These are phyloP conservation scores for Ormia ochracea DNA, from an alignment of 2,888 invertebrate genomes.

Conservation along the genomic window DNA sequence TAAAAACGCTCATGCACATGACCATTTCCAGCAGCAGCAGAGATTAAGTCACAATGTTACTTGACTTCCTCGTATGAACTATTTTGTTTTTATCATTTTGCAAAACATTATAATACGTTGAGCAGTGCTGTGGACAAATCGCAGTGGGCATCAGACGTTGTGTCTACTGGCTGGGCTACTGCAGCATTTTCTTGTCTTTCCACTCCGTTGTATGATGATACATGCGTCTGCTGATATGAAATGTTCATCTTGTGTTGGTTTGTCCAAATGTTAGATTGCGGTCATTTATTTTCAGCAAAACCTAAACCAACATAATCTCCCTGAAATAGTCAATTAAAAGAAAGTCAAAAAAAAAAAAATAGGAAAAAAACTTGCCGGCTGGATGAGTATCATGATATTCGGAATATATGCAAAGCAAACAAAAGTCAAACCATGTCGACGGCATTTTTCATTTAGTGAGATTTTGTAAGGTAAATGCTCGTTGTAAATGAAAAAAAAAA, in stretches of 20 bases:
- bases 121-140: constrained; percentile 27
- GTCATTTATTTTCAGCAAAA: constrained; percentile 29
- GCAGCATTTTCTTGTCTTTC: not conserved
- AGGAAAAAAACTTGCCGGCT: not conserved
- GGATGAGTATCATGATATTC: not conserved
- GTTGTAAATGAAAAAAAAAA: too few species aligned
- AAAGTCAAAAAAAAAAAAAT: not conserved
- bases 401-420: not conserved
- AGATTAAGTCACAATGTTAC: constrained; percentile 64
- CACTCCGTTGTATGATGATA: not conserved
- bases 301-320: constrained; percentile 25
- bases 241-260: not conserved
- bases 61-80: constrained; percentile 4
- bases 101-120: constrained; percentile 38
- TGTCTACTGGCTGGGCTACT: constrained; percentile 10
- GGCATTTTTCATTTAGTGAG: not conserved
- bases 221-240: constrained; percentile 31
- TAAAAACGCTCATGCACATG: not conserved
- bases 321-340: not conserved
- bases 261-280: constrained; percentile 50
- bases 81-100: not conserved
- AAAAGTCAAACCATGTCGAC: constrained; percentile 1
- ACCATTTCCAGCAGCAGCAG: constrained; percentile 43
- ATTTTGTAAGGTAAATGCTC: not conserved
- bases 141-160: constrained; percentile 35